These are phyloP conservation scores for Hirundo rustica DNA, from an alignment of 2,797 vertebrate species.

Conservation along the genomic window DNA sequence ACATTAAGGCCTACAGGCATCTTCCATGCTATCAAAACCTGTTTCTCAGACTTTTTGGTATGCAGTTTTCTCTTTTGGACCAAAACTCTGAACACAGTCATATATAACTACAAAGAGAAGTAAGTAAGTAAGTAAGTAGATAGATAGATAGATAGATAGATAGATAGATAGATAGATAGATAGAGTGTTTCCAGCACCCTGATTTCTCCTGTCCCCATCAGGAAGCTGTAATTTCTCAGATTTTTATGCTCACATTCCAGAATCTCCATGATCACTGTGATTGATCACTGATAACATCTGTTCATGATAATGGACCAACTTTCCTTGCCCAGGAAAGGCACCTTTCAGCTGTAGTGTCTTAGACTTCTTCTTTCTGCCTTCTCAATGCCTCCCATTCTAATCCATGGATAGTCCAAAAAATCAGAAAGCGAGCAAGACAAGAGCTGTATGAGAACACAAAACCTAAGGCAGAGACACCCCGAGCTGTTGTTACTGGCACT, in stretches of 20 bases:
- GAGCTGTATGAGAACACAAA: neutral
- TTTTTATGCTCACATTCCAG: neutral
- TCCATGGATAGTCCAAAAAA: neutral
- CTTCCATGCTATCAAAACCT: neutral
- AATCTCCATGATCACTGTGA: fast-evolving
- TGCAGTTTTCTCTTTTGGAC: neutral
- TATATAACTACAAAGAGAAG: neutral
- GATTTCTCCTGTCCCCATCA: neutral
- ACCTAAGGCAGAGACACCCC: neutral
- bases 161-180: too few relatives aligned
- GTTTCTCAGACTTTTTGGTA: neutral
- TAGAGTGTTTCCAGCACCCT: neutral
- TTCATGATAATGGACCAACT: neutral
- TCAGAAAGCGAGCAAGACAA: neutral
- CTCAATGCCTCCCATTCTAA: neutral
- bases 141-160: too few relatives aligned
- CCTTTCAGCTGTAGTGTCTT: neutral
- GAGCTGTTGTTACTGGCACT: neutral
- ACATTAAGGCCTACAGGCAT: neutral
- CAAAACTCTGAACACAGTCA: neutral
- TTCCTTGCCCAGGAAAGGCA: neutral
- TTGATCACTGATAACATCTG: neutral
- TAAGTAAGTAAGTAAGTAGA: too few relatives aligned
- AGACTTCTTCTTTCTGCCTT: neutral
- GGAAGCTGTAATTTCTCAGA: neutral